A percentile compares a stretch with the other conserved stretches of the same genome.
phyloP scores from a whole-genome alignment of 23 tunicate species.

The Ciona savignyi region DNA sequence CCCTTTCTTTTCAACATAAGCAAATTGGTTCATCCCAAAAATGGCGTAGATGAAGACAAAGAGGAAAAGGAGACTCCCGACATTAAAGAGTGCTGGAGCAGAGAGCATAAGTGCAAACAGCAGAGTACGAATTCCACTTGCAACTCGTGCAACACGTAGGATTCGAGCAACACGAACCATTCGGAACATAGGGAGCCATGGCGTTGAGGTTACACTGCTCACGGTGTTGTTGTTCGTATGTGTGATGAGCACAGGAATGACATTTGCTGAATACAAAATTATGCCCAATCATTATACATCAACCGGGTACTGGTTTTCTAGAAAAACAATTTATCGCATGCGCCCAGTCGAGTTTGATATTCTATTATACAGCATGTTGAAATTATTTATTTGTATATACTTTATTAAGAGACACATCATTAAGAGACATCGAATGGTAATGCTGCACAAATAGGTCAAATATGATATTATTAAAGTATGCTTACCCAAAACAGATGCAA shows the following conservation, averaged over 20 bases:
- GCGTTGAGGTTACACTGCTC: slow-evolving; percentile 26
- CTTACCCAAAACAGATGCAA: slow-evolving; percentile 50
- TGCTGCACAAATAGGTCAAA: too few relatives aligned
- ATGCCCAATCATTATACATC: too few relatives aligned
- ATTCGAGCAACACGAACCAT: slow-evolving; percentile 73
- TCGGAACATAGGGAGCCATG: slow-evolving; percentile 84
- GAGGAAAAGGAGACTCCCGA: slow-evolving; percentile 60
- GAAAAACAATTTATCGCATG: too few relatives aligned
- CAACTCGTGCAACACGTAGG: slow-evolving; percentile 66
- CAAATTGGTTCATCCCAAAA: slow-evolving; percentile 83
- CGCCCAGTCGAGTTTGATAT: too few relatives aligned
- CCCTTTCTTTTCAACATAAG: slow-evolving; percentile 51
- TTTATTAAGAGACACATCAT: too few relatives aligned
- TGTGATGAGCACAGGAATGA: slow-evolving; percentile 17
- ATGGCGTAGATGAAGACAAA: slow-evolving; percentile 83
- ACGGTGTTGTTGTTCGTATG: neutral
- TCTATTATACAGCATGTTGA: too few relatives aligned
- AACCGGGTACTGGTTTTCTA: too few relatives aligned
- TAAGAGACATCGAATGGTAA: too few relatives aligned
- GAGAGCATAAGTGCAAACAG: slow-evolving; percentile 83
- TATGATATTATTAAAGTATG: too few relatives aligned
- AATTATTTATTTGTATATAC: too few relatives aligned
- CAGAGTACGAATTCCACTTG: slow-evolving; percentile 79
- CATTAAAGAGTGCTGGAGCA: slow-evolving; percentile 72
- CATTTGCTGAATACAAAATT: too few relatives aligned